Evolutionary conservation across 2,888 invertebrate species (phyloP).

Genomic region (Drosophila rellima): DNA sequence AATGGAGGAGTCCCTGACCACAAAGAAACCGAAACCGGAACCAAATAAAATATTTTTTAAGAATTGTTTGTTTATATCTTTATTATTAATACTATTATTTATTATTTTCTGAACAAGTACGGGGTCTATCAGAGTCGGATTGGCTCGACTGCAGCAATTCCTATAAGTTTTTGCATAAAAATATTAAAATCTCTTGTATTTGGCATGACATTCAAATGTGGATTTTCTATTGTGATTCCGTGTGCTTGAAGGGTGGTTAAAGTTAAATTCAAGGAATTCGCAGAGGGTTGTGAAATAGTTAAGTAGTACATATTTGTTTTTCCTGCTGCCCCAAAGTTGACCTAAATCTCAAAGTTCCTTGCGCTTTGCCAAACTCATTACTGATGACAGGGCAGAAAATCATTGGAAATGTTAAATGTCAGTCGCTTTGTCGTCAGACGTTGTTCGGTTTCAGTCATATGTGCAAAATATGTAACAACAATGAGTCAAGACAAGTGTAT

Average conservation of each 20-base stretch:
- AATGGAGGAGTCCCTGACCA: no score
- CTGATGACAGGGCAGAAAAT: constrained; percentile 69
- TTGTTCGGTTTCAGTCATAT: constrained; percentile 54
- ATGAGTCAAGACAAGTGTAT: constrained; percentile 50
- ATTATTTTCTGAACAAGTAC: constrained; percentile 2
- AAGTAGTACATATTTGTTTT: constrained; percentile 37
- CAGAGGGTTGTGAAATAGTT: constrained; percentile 20
- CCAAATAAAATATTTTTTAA: no score
- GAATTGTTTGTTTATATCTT: no score
- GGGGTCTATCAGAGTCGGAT: neutral
- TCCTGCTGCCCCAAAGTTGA: constrained; percentile 32
- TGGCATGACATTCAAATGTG: constrained; percentile 62
- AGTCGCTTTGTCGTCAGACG: constrained; percentile 60
- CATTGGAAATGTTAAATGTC: constrained; percentile 53
- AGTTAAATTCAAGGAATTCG: neutral
- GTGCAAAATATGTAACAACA: constrained; percentile 48
- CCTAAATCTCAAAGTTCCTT: constrained; percentile 48
- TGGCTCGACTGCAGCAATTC: neutral
- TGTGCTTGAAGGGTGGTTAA: constrained; percentile 30
- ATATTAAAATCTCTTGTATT: constrained; percentile 49
- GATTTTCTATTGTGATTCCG: constrained; percentile 59
- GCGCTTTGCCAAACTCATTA: constrained; percentile 50
- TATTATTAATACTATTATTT: no score
- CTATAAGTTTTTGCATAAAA: constrained; percentile 35
- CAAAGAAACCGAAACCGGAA: no score